Evolutionary conservation across 1,140 invertebrate species (phyloP).

Genomic region (Euschistus heros): DNA sequence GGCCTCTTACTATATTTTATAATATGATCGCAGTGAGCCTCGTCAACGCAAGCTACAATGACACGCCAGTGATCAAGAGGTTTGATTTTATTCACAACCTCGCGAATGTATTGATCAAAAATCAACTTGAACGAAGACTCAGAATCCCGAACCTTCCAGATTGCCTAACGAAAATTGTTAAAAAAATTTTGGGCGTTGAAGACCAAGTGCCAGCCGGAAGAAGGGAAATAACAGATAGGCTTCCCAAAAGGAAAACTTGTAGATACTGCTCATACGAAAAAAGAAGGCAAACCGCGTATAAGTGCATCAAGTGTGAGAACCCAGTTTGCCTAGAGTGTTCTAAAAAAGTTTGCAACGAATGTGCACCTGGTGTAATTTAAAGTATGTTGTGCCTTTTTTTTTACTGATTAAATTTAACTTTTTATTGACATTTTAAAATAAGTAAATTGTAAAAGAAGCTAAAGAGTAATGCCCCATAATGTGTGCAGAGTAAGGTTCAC

Average conservation of each 20-base stretch:
- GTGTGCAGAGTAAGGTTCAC: not conserved
- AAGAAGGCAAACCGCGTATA: not conserved
- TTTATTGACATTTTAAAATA: too few species aligned
- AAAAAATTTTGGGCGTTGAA: not conserved
- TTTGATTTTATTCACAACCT: not conserved
- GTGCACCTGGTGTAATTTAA: not conserved
- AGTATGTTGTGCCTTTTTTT: too few species aligned
- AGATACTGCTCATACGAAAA: not conserved
- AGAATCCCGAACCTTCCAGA: not conserved
- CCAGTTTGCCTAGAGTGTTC: not conserved
- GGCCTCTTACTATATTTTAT: slow-evolving; percentile 33
- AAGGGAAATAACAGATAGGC: not conserved
- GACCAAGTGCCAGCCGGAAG: not conserved
- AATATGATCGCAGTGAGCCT: slow-evolving; percentile 29
- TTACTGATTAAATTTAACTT: too few species aligned
- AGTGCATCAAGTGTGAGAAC: not conserved
- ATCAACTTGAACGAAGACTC: not conserved
- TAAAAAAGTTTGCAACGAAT: not conserved
- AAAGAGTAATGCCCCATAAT: too few species aligned
- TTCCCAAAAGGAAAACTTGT: not conserved
- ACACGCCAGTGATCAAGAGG: not conserved
- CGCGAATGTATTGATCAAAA: not conserved
- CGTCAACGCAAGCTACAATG: slow-evolving; percentile 16
- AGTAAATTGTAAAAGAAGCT: too few species aligned
- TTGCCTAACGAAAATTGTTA: not conserved